phyloP scores from a whole-genome alignment of 2,113 vertebrate genomes.

The Columbina picui region DNA sequence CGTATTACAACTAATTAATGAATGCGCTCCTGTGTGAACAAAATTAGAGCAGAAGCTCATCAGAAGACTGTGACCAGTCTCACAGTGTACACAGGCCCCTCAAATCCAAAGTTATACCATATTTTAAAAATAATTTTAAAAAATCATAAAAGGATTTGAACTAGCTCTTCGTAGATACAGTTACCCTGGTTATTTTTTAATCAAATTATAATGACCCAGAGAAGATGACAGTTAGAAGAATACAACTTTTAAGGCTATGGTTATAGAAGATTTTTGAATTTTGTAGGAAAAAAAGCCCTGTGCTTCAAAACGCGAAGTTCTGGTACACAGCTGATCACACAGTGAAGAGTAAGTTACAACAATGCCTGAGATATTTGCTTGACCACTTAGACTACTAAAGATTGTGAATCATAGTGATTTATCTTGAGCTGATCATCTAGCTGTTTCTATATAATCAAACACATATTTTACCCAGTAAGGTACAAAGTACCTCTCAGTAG shows the following conservation, averaged over 20 bases:
- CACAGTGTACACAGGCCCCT: background rate
- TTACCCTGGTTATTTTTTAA: background rate
- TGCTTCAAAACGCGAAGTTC: background rate
- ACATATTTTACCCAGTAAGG: background rate
- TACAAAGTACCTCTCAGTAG: background rate
- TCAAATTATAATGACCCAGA: background rate
- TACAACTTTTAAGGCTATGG: background rate
- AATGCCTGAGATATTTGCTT: background rate
- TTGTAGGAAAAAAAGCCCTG: background rate
- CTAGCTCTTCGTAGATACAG: background rate
- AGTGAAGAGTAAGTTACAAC: background rate
- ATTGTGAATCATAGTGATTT: background rate
- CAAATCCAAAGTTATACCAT: background rate
- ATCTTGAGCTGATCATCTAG: background rate
- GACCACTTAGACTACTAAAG: background rate
- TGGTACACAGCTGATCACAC: background rate
- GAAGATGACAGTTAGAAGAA: background rate
- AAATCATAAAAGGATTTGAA: background rate
- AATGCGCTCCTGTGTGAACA: background rate
- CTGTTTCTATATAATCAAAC: background rate
- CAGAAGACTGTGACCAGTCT: background rate
- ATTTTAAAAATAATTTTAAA: background rate
- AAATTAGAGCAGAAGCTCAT: background rate
- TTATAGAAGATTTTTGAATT: accelerated
- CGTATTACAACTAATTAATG: background rate